Base-by-base conservation (phyloP, 2,113 vertebrate species). In the Pseudorhombus dupliciocellatus region DNA sequence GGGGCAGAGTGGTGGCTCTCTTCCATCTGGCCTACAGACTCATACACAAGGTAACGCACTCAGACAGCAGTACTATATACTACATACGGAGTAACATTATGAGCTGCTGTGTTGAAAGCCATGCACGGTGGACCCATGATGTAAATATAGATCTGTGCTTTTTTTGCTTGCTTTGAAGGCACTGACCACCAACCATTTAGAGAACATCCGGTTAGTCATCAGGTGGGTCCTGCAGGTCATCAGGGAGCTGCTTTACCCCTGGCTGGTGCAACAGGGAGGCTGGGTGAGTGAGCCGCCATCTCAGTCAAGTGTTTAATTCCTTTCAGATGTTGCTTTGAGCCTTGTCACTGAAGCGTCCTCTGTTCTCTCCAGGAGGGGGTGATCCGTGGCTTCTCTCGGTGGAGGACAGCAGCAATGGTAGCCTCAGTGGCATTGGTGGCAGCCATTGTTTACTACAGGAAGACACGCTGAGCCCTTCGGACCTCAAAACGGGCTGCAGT, bases 21-120 rank as follows among this genome's bases (percentile, higher is more conserved):
- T 93, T 94, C 74, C 92, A 94, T 61, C 79, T 94, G 37, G 92
- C 91, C n/a, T 93, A 92, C 83, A 88, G 68, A 73, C 90, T 94
- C 21, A 93, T 94, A 46, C 75, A 85, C 84, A 92, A 73, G 92
- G 94, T 94, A 92, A 70, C 12, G 34, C 11, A 37, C 34, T 22
- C 18, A 71, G 18, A 37, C 40, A 18, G 5, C 24, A 59, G n/a
- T n/a, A n/a, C n/a, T n/a, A n/a, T n/a, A n/a, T n/a, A n/a, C n/a
- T n/a, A n/a, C n/a, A n/a, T n/a, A n/a, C n/a, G n/a, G n/a, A n/a
- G n/a, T n/a, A n/a, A n/a, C n/a, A n/a, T n/a, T n/a, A n/a, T n/a
- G n/a, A n/a, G n/a, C n/a, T n/a, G n/a, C n/a, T n/a, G n/a, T n/a
- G n/a, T n/a, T n/a, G n/a, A n/a, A n/a, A n/a, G n/a, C n/a, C n/a